Base-by-base conservation (phyloP, 2,888 invertebrate species). In the Oligia latruncula region DNA sequence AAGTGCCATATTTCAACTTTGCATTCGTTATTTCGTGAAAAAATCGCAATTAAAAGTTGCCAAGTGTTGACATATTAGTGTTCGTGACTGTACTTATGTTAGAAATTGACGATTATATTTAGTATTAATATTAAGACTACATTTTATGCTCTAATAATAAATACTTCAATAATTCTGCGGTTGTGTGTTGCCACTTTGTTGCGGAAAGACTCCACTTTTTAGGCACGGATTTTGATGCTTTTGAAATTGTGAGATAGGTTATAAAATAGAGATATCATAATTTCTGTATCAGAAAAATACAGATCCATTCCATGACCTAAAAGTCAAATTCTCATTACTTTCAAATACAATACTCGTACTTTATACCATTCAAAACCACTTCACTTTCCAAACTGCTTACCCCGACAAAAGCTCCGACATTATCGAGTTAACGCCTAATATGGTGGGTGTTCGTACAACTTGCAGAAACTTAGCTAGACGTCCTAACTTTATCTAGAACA, bases 351-450 rank as follows among this genome's bases (percentile, higher is more conserved):
- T 70, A 35, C 5, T 17, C 29, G 6, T 17, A 15, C 9, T 46
- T 70, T 5, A 4, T 0, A 58, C 20, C 9, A 49, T 60, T 65
- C 17, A 64, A 71, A 68, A 74, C 72, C 46, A 62, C 60, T 68
- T 58, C 43, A 15, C 29, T 62, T 35, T 23, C 70, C 55, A 62
- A 64, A 79, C 65, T 64, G 49, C 71, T 82, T 60, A 58, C 52
- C 40, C 71, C 43, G 65, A 86, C 83, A 75, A 86, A 82, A 83
- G 78, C 77, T 62, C 62, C 49, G 71, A 75, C 78, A 73, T 78
- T 67, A 86, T 79, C 80, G 76, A 85, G 84, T 86, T 85, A 87
- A 67, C 77, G 43, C 80, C 77, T 86, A 85, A 85, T 87, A 87
- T 67, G 83, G 74, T 65, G 79, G 82, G 55, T 77, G 83, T 71